phyloP scores from a whole-genome alignment of 2,797 vertebrate species.

The Bovichtus variegatus region DNA sequence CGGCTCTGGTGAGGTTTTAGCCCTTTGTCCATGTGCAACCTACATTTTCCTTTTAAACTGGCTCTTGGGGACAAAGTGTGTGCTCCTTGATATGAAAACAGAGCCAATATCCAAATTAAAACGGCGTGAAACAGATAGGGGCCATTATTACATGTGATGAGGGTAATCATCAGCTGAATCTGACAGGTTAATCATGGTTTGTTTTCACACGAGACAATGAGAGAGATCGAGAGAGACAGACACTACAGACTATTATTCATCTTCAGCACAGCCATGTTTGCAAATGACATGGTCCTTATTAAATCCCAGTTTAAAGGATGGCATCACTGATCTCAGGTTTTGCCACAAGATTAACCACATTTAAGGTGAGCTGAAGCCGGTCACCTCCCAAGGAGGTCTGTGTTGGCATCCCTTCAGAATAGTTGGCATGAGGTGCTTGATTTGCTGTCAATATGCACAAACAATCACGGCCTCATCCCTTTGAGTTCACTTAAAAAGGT shows the following conservation, averaged over 20 bases:
- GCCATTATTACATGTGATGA: conserved; percentile 68
- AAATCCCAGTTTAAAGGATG: conserved; percentile 54
- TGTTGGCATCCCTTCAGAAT: conserved; percentile 8
- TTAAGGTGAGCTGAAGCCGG: conserved; percentile 32
- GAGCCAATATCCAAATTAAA: conserved; percentile 56
- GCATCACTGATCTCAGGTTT: conserved; percentile 34
- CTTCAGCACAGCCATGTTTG: conserved; percentile 50
- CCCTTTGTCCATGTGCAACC: background rate
- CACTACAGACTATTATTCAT: conserved; percentile 51
- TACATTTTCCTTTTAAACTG: conserved; percentile 20
- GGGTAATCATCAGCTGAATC: conserved; percentile 60
- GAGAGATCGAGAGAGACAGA: conserved; percentile 14
- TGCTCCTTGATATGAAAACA: conserved; percentile 43
- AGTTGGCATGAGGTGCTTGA: background rate
- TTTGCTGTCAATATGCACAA: conserved; percentile 5
- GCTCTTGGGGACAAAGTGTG: conserved; percentile 24
- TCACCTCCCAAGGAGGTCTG: conserved; percentile 30
- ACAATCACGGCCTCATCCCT: conserved; percentile 20
- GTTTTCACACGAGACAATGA: conserved; percentile 55
- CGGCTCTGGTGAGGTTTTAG: conserved; percentile 5
- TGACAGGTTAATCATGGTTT: conserved; percentile 68
- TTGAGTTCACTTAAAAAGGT: conserved; percentile 21
- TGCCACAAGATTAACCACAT: conserved; percentile 44
- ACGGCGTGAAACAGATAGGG: conserved; percentile 59
- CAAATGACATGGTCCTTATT: conserved; percentile 72